Percentiles rank a stretch among this genome's conserved stretches.
These are phyloP conservation scores for Homarus gammarus DNA, from an alignment of 2,888 invertebrate species.

Conservation along the genomic window DNA sequence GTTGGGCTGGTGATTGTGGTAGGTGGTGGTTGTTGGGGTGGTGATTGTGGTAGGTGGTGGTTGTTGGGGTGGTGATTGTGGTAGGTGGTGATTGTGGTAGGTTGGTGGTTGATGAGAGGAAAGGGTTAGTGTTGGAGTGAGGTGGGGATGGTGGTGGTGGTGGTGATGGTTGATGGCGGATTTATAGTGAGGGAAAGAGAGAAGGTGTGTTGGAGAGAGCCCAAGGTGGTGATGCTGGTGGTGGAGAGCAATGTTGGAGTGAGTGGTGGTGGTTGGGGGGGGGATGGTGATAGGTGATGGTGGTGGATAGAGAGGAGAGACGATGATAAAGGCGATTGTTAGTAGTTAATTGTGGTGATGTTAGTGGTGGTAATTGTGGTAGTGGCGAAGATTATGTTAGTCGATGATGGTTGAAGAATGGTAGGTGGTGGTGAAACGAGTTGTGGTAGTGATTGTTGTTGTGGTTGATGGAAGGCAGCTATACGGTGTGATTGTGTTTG, in stretches of 20 bases:
- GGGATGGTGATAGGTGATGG: constrained; percentile 20
- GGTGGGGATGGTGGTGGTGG: background rate
- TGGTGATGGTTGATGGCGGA: background rate
- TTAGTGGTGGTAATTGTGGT: constrained; percentile 12
- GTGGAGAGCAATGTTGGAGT: background rate
- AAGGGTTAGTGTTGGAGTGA: too few species aligned
- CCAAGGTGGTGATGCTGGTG: background rate
- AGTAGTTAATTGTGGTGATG: too few species aligned
- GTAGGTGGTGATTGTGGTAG: background rate
- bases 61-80: constrained; percentile 2
- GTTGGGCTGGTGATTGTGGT: background rate
- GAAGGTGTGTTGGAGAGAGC: background rate
- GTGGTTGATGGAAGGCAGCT: too few species aligned
- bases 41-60: background rate
- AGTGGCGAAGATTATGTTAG: background rate
- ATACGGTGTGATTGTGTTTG: too few species aligned
- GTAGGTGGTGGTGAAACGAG: background rate
- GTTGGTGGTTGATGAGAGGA: background rate
- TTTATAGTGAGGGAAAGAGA: too few species aligned
- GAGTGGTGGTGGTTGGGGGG: background rate
- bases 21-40: too few species aligned
- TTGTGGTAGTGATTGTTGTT: background rate
- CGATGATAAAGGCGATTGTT: too few species aligned
- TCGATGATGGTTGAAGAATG: too few species aligned
- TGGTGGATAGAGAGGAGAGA: too few species aligned